phyloP scores from a whole-genome alignment of 2,113 vertebrate species.

The Heterochromis multidens region DNA sequence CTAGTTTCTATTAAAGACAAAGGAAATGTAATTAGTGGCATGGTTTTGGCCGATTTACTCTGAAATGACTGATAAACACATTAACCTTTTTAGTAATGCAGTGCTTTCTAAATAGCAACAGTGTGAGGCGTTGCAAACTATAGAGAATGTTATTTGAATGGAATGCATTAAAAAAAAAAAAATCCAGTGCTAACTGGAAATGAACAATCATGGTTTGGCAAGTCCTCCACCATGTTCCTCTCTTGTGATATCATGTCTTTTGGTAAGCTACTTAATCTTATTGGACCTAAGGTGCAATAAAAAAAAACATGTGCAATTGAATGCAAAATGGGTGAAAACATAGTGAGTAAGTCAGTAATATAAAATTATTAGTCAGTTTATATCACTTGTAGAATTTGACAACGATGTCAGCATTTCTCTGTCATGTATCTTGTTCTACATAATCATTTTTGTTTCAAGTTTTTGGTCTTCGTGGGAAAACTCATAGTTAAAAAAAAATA shows the following conservation, averaged over 20 bases:
- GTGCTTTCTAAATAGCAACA: not conserved
- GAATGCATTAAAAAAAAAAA: not conserved
- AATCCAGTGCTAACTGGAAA: constrained; percentile 6
- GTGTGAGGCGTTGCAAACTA: not conserved
- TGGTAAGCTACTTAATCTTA: not conserved
- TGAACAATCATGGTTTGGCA: not conserved
- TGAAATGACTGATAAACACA: not conserved
- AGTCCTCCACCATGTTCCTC: not conserved
- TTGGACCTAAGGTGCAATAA: not conserved
- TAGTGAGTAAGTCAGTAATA: not conserved
- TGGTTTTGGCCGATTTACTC: not conserved
- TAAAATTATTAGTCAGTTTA: not conserved
- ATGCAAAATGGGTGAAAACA: not conserved
- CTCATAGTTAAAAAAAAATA: not conserved
- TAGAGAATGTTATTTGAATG: not conserved
- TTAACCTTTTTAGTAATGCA: not conserved
- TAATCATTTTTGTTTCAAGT: not conserved
- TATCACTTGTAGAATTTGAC: not conserved
- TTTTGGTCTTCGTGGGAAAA: not conserved
- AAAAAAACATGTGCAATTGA: not conserved
- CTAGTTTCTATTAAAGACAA: not conserved
- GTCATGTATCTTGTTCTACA: not conserved
- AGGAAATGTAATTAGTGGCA: not conserved
- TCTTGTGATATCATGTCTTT: not conserved
- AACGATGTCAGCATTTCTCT: not conserved